A percentile compares a stretch with the other conserved stretches of the same genome.
Conservation (phyloP, 2,113 vertebrate species). For the Oncorhynchus clarkii region DNA sequence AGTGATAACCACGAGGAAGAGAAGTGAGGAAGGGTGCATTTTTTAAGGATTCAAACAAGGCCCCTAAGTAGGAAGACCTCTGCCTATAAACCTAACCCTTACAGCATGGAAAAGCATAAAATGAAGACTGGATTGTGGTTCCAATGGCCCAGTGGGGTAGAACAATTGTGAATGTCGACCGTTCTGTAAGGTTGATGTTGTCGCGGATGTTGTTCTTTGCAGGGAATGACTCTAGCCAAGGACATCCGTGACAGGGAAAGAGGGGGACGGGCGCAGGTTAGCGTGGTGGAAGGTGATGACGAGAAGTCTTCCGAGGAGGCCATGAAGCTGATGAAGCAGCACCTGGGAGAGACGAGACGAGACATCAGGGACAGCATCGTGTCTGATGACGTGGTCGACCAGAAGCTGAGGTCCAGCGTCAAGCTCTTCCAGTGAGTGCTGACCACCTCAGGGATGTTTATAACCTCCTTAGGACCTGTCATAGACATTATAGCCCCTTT, state of each 20-base stretch:
- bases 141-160: too few relatives aligned
- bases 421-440: constrained; percentile 85
- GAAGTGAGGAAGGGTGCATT: background rate
- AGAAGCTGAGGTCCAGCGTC: constrained; percentile 68
- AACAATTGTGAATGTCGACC: too few relatives aligned
- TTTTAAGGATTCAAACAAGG: too few relatives aligned
- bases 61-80: background rate
- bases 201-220: constrained; percentile 15
- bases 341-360: constrained; percentile 66
- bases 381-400: constrained; percentile 76
- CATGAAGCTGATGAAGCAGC: constrained; percentile 74
- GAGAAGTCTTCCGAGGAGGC: constrained; percentile 67
- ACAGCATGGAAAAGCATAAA: background rate
- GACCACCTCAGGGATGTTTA: background rate
- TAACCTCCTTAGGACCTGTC: too few relatives aligned
- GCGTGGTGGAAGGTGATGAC: constrained; percentile 77
- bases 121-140: background rate
- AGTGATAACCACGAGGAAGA: background rate
- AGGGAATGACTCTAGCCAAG: constrained; percentile 85
- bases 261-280: constrained; percentile 78
- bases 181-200: background rate
- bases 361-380: constrained; percentile 68
- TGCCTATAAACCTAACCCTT: background rate
- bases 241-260: constrained; percentile 87
- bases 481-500: too few relatives aligned